phyloP scores from a whole-genome alignment of 1,140 invertebrate species.

The Pomacea maculata region DNA sequence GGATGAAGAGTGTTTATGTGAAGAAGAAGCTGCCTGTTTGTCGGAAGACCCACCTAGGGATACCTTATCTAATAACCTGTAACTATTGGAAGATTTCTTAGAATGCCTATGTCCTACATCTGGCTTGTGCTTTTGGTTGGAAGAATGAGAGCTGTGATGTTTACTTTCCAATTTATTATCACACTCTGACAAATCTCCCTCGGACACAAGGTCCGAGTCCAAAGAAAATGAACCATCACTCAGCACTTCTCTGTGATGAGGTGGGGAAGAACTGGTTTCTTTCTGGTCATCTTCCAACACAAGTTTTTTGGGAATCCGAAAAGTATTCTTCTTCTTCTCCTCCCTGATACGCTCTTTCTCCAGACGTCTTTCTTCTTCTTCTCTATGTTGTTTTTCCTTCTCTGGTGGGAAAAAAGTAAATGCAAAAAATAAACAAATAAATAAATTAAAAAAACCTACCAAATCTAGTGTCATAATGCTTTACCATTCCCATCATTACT shows the following conservation, averaged over 20 bases:
- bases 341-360: constrained; percentile 10
- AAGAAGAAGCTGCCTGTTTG: neutral
- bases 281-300: neutral
- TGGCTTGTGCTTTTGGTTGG: neutral
- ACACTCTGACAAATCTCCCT: no score
- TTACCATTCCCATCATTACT: no score
- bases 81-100: neutral
- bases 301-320: constrained; percentile 16
- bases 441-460: no score
- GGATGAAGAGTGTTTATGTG: neutral
- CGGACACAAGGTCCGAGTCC: no score
- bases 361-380: neutral
- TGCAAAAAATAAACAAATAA: no score
- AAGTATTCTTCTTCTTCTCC: constrained; percentile 16
- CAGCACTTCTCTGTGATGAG: no score
- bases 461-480: no score
- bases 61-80: neutral
- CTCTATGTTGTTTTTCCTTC: neutral
- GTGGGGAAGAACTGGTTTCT: neutral
- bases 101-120: neutral
- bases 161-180: no score
- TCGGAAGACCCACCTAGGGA: neutral
- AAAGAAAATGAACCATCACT: no score
- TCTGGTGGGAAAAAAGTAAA: no score
- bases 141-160: no score